Evolutionary conservation across 2,113 vertebrate species (phyloP).

Genomic region (Actenoides lindsayi): DNA sequence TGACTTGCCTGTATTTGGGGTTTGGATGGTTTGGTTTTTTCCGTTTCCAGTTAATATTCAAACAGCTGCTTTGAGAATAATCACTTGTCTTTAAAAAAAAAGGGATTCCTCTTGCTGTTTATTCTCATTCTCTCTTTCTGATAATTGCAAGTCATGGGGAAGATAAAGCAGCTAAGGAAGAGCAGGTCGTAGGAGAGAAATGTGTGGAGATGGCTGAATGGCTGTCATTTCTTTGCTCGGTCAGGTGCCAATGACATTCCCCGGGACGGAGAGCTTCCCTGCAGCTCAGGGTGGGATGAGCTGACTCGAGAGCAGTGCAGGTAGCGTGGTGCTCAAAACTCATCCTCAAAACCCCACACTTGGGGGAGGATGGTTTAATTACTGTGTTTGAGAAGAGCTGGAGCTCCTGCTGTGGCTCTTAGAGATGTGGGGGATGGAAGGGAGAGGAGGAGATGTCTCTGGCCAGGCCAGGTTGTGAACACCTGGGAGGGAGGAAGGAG

Average conservation of each 20-base stretch:
- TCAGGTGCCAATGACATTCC: not conserved
- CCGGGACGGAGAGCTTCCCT: not conserved
- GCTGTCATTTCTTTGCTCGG: not conserved
- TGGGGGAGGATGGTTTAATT: not conserved
- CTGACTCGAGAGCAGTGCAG: not conserved
- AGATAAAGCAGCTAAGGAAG: not conserved
- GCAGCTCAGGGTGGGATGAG: not conserved
- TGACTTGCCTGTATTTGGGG: not conserved
- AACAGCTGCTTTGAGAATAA: not conserved
- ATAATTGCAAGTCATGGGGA: not conserved
- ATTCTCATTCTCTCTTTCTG: not conserved
- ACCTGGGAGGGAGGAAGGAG: not conserved
- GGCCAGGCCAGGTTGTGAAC: rapidly evolving
- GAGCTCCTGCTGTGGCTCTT: rapidly evolving
- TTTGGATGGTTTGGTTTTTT: not conserved
- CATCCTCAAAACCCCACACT: not conserved
- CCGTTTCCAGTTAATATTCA: not conserved
- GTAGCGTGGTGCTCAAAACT: not conserved
- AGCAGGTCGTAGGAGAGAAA: not conserved
- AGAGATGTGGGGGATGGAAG: not conserved
- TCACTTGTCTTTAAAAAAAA: not conserved
- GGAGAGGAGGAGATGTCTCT: not conserved
- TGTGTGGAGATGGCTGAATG: not conserved
- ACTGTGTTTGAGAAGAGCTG: not conserved
- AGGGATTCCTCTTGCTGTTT: not conserved